Evolutionary conservation across 2,888 invertebrate species (phyloP), one percentile per base, ranked within the genome.

Genomic region (Trichopoda pennipes): DNA sequence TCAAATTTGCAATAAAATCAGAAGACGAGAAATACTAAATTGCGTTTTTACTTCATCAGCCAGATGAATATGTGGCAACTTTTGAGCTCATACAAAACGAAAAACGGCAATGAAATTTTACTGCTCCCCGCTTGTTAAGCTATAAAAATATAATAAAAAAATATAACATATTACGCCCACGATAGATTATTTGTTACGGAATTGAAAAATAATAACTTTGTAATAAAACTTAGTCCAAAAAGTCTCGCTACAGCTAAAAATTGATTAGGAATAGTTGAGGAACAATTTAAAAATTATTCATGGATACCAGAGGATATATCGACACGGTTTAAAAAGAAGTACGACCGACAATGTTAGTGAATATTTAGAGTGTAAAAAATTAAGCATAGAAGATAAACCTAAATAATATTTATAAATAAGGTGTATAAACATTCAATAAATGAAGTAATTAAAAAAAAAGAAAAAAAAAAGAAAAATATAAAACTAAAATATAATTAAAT

Each of bases 311-410:
- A 90, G 60, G 90, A 91, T 85, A 91, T 94, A 56, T 93, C 93
- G 74, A 88, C 93, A 72, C 92, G 95, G 86, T 96, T 95, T 86
- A 96, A 96, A 90, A 93, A 95, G 86, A 95, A 94, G 87, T 96
- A 93, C 92, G 95, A n/a, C n/a, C n/a, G n/a, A 96, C 89, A 96
- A 95, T 92, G 93, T 96, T 10, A 94, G 94, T 88, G 95, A 95
- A 86, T 96, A 96, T 91, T 93, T 94, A 87, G 94, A 95, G 89
- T 93, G 94, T 84, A 96, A 96, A 89, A 95, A 94, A 87, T 92
- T 93, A 85, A 93, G 96, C 86, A 91, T 95, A 81, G 93, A 93
- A 87, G 92, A 93, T 87, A 91, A 92, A 88, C 75, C 85, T 72
- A 86, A 87, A 61, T 86, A 86, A 66, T 49, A 3, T 32, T 70